Conservation (phyloP, 2,888 invertebrate genomes). For the Phasia obesa region DNA sequence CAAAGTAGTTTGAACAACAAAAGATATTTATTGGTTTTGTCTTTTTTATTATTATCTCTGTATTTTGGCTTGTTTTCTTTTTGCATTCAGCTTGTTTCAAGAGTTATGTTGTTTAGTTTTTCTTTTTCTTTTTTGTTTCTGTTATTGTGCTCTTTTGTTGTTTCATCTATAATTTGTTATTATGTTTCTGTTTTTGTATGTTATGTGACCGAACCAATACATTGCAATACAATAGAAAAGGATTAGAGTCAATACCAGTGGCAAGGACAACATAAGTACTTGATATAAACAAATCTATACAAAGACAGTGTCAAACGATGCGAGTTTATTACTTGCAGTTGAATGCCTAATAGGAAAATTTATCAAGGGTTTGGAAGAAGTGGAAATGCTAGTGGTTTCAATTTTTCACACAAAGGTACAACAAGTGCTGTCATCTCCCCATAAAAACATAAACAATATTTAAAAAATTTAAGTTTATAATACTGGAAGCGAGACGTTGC, state of each 20-base stretch:
- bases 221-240: slow-evolving; percentile 52
- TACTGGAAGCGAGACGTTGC: no score
- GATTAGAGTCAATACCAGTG: slow-evolving; percentile 68
- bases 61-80: slow-evolving; percentile 30
- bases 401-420: no score
- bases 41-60: slow-evolving; percentile 21
- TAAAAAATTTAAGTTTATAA: no score
- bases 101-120: slow-evolving; percentile 21
- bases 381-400: no score
- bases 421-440: no score
- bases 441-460: no score
- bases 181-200: slow-evolving; percentile 19
- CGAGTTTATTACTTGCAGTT: background rate
- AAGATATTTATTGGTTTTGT: slow-evolving; percentile 64
- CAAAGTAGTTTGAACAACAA: slow-evolving; percentile 57
- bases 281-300: slow-evolving; percentile 50
- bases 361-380: no score
- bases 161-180: no score
- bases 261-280: slow-evolving; percentile 61
- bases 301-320: background rate
- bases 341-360: slow-evolving; percentile 5
- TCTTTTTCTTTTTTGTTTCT: slow-evolving; percentile 23
- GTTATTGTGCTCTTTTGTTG: no score
- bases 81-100: slow-evolving; percentile 38
- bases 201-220: slow-evolving; percentile 49